Percentiles rank a stretch among this genome's conserved stretches.
Evolutionary conservation across 2,888 invertebrate species (phyloP).

Genomic region (Lamellibrachia satsuma): DNA sequence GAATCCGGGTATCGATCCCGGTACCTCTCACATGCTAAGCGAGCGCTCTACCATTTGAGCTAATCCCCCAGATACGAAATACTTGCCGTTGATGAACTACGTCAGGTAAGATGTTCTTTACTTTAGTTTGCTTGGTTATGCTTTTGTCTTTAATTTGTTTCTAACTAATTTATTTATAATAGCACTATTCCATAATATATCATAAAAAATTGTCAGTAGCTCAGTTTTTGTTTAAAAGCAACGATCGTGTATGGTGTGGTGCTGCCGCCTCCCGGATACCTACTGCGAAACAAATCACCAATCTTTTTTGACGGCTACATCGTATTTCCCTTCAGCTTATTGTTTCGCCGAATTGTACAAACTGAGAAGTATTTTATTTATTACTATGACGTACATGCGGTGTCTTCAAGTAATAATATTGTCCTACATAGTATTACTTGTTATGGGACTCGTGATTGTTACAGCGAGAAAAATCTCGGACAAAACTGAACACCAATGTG

Average conservation of each 20-base stretch:
- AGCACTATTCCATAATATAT: neutral
- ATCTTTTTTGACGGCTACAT: neutral
- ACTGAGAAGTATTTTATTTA: neutral
- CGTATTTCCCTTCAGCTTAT: neutral
- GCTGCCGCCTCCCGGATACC: neutral
- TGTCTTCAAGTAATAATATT: neutral
- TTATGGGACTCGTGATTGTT: neutral
- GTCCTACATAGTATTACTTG: neutral
- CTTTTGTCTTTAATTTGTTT: neutral
- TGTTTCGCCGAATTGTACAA: neutral
- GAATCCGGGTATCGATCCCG: conserved; percentile 17
- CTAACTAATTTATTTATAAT: neutral
- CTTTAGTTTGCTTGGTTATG: neutral
- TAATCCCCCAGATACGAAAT: neutral
- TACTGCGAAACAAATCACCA: neutral
- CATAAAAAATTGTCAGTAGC: neutral
- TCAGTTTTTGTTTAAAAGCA: neutral
- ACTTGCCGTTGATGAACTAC: neutral
- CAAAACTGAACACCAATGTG: neutral
- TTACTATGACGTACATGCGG: neutral
- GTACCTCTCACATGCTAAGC: conserved; percentile 17
- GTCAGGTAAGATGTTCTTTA: neutral
- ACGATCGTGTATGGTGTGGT: neutral
- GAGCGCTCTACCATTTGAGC: conserved; percentile 17
- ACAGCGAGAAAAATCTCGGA: neutral